Percentiles rank a stretch among this genome's conserved stretches.
Evolutionary conservation across 2,797 vertebrate species (phyloP).

Genomic region (Cirrhinus molitorella): DNA sequence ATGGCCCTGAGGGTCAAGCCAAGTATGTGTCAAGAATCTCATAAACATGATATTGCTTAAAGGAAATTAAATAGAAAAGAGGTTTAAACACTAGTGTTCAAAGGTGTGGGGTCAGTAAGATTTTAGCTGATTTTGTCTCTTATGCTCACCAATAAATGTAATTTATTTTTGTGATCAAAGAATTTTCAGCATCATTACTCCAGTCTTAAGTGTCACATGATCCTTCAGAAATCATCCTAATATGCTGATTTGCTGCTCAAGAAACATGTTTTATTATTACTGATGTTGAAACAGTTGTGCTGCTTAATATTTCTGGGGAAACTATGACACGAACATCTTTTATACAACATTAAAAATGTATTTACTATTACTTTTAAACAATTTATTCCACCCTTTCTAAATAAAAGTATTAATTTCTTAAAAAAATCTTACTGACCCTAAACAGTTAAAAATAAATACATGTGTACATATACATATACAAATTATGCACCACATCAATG

Average conservation of each 20-base stretch:
- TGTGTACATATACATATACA: not conserved
- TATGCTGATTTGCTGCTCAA: not conserved
- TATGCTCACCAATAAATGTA: not conserved
- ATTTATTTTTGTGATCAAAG: not conserved
- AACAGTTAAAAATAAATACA: not conserved
- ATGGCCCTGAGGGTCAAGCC: conserved; percentile 79
- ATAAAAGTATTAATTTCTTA: not conserved
- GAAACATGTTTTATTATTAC: not conserved
- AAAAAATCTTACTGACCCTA: not conserved
- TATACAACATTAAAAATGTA: not conserved
- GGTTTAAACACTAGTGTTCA: not conserved
- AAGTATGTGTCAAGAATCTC: conserved; percentile 79
- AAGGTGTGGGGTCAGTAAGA: not conserved
- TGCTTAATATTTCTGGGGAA: too few species aligned
- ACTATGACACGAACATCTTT: too few species aligned
- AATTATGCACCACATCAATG: not conserved
- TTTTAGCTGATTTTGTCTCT: not conserved
- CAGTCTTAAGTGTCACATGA: not conserved
- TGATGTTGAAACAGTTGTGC: not conserved
- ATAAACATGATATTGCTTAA: not conserved
- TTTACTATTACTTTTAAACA: not conserved
- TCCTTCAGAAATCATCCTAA: not conserved
- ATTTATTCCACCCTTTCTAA: not conserved
- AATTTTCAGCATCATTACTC: too few species aligned
- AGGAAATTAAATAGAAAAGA: not conserved